Evolutionary conservation across 1,140 invertebrate species (phyloP).

Genomic region (Saccostrea glomerata): DNA sequence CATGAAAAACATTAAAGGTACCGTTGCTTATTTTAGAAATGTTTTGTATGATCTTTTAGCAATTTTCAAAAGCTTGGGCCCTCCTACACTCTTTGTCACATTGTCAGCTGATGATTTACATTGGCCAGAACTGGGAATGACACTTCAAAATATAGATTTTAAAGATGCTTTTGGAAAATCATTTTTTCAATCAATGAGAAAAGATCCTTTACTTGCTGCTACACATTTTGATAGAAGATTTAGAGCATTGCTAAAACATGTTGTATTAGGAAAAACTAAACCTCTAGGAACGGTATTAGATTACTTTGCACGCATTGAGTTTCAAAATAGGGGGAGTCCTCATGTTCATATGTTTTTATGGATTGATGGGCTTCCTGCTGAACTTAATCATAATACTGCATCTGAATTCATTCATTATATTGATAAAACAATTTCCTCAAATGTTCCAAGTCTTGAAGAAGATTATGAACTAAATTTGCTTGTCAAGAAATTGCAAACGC

Average conservation of each 20-base stretch:
- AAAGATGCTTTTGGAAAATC: not conserved
- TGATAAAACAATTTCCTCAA: constrained; percentile 50
- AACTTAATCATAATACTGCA: constrained; percentile 38
- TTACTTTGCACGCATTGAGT: constrained; percentile 55
- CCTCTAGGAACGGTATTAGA: constrained; percentile 52
- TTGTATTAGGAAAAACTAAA: constrained; percentile 43
- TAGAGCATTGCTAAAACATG: constrained; percentile 46
- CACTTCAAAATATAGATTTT: constrained; percentile 32
- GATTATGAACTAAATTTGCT: constrained; percentile 44
- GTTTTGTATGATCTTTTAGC: constrained; percentile 40
- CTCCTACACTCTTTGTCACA: constrained; percentile 52
- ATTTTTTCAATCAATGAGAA: too few species aligned
- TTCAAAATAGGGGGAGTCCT: constrained; percentile 16
- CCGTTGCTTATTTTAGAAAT: constrained; percentile 47
- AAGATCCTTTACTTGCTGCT: constrained; percentile 49
- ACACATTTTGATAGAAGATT: constrained; percentile 56
- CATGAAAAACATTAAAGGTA: constrained; percentile 55
- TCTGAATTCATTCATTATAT: constrained; percentile 42
- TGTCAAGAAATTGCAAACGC: constrained; percentile 52
- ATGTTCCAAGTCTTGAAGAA: constrained; percentile 26
- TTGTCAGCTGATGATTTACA: constrained; percentile 58
- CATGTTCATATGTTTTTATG: constrained; percentile 59
- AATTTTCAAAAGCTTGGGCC: constrained; percentile 41
- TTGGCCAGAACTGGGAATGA: constrained; percentile 56
- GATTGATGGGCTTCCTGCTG: constrained; percentile 43